phyloP scores from a whole-genome alignment of 2,797 vertebrate genomes.

The Carduelis carduelis region DNA sequence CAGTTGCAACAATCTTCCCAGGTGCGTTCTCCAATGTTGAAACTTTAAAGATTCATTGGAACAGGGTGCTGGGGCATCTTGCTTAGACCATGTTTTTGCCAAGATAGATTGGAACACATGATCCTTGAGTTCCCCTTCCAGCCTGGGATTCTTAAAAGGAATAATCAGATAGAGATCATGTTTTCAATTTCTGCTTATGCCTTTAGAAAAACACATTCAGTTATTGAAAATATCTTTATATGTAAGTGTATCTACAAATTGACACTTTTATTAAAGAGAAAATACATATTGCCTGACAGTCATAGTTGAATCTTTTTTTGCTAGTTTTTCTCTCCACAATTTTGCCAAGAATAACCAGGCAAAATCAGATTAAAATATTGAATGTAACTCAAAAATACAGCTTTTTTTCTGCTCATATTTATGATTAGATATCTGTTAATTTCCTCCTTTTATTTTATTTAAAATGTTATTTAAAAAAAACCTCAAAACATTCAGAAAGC shows the following conservation, averaged over 20 bases:
- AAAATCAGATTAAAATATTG: not conserved
- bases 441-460: not conserved
- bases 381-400: not conserved
- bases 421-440: not conserved
- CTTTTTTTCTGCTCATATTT: not conserved
- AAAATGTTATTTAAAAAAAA: not conserved
- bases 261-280: not conserved
- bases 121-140: not conserved
- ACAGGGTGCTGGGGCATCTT: not conserved
- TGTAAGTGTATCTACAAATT: not conserved
- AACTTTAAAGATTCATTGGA: not conserved
- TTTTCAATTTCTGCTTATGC: not conserved
- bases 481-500: rapidly evolving
- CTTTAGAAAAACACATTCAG: not conserved
- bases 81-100: rapidly evolving
- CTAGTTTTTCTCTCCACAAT: not conserved
- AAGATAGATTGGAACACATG: not conserved
- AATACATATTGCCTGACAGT: not conserved
- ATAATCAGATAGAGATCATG: not conserved
- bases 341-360: not conserved
- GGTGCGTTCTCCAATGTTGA: rapidly evolving
- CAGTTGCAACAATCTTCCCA: not conserved
- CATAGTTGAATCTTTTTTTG: not conserved
- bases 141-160: not conserved
- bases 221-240: not conserved